phyloP scores from a whole-genome alignment of 1,140 invertebrate species.

The Drosophila sturtevanti region DNA sequence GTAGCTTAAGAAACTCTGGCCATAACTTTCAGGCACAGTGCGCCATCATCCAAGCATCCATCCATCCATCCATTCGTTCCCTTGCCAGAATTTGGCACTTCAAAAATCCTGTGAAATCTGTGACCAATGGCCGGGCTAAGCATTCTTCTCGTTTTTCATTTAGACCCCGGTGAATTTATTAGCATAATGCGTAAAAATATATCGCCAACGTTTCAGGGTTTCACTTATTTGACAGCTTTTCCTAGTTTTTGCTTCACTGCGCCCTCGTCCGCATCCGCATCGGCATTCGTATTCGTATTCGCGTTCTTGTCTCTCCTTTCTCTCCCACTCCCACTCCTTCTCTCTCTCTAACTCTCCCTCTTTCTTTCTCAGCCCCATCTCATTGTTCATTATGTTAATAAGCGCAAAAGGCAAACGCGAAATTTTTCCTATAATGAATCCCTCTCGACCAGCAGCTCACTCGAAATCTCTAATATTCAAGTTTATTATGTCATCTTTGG shows the following conservation, averaged over 20 bases:
- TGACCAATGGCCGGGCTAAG: conserved; percentile 10
- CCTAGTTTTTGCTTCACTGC: conserved; percentile 43
- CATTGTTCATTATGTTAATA: conserved; percentile 78
- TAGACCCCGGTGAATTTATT: conserved; percentile 58
- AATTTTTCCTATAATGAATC: conserved; percentile 41
- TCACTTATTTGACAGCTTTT: conserved; percentile 69
- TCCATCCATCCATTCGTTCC: not conserved
- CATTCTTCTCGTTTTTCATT: conserved; percentile 20
- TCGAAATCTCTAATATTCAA: conserved; percentile 61
- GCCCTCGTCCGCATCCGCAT: too few relatives aligned
- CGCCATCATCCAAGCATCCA: not conserved
- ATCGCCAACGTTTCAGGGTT: conserved; percentile 56
- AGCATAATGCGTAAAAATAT: conserved; percentile 78
- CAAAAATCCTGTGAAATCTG: conserved; percentile 16
- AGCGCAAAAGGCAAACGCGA: conserved; percentile 44
- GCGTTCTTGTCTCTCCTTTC: conserved; percentile 13
- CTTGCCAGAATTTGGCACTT: conserved; percentile 6
- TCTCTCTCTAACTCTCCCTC: conserved; percentile 7
- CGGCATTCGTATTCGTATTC: not conserved
- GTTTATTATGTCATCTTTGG: conserved; percentile 56
- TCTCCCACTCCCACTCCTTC: conserved; percentile 15
- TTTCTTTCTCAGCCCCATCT: conserved; percentile 18
- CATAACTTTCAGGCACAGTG: conserved; percentile 2
- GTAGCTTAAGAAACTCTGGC: conserved; percentile 20
- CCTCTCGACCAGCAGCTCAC: conserved; percentile 17